Conservation (phyloP, 2,797 vertebrate species). For the Halcyon badia region DNA sequence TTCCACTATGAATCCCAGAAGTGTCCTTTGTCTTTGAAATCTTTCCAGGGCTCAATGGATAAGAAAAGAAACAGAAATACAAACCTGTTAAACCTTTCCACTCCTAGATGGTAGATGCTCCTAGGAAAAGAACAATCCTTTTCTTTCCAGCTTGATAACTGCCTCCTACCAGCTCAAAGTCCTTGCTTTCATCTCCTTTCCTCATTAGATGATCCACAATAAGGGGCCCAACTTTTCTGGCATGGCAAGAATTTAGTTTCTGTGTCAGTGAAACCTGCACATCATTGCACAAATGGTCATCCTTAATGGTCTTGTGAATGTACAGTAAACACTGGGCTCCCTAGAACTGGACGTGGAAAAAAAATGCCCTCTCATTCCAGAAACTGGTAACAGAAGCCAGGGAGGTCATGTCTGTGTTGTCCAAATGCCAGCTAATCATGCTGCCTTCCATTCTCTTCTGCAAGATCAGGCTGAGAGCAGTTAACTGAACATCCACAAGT, state of each 20-base stretch:
- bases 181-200: not conserved
- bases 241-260: not conserved
- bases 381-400: not conserved
- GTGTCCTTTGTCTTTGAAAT: not conserved
- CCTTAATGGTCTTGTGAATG: not conserved
- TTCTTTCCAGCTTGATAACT: not conserved
- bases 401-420: not conserved
- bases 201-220: not conserved
- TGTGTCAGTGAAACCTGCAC: not conserved
- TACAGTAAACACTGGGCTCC: not conserved
- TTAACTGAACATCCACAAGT: too few species aligned
- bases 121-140: not conserved
- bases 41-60: not conserved
- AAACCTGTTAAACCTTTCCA: not conserved
- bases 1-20: not conserved
- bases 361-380: not conserved
- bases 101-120: not conserved
- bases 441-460: accelerated
- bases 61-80: not conserved
- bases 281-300: not conserved
- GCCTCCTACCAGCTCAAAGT: not conserved
- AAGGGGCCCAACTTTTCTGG: not conserved
- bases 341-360: not conserved
- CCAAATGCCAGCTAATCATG: not conserved
- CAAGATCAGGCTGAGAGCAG: not conserved